Conservation (phyloP, 2,113 vertebrate species). For the Physeter macrocephalus region DNA sequence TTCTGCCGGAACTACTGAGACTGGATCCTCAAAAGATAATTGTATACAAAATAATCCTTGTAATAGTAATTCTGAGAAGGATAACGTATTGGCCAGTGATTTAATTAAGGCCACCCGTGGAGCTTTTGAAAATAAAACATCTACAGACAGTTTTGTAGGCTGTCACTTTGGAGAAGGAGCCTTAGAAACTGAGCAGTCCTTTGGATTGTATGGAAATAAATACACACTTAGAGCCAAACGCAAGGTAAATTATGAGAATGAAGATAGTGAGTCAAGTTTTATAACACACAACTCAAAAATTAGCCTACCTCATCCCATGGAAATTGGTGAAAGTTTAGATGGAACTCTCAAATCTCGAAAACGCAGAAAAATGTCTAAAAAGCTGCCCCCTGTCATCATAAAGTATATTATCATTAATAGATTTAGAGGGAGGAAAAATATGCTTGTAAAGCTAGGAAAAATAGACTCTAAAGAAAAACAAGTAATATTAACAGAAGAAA, state of each 20-base stretch:
- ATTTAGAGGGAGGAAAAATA: constrained; percentile 99
- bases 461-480: constrained; percentile 89
- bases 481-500: constrained; percentile 92
- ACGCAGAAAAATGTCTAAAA: constrained; percentile 90
- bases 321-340: constrained; percentile 81
- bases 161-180: constrained; percentile 80
- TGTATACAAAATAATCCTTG: constrained; percentile 77
- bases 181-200: constrained; percentile 83
- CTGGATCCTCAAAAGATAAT: constrained; percentile 77
- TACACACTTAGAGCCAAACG: constrained; percentile 94
- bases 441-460: constrained; percentile 96
- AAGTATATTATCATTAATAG: constrained; percentile 99
- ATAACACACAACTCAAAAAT: constrained; percentile 83
- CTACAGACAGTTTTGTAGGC: constrained; percentile 77
- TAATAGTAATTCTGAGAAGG: constrained; percentile 79
- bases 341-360: constrained; percentile 87
- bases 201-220: constrained; percentile 92
- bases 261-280: constrained; percentile 87
- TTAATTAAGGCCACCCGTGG: constrained; percentile 77
- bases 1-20: constrained; percentile 70
- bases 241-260: constrained; percentile 89
- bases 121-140: constrained; percentile 82
- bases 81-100: constrained; percentile 75
- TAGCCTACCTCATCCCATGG: constrained; percentile 77
- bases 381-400: constrained; percentile 95